These are phyloP conservation scores for Vultur gryphus DNA, from an alignment of 2,797 vertebrate species.

Conservation along the genomic window DNA sequence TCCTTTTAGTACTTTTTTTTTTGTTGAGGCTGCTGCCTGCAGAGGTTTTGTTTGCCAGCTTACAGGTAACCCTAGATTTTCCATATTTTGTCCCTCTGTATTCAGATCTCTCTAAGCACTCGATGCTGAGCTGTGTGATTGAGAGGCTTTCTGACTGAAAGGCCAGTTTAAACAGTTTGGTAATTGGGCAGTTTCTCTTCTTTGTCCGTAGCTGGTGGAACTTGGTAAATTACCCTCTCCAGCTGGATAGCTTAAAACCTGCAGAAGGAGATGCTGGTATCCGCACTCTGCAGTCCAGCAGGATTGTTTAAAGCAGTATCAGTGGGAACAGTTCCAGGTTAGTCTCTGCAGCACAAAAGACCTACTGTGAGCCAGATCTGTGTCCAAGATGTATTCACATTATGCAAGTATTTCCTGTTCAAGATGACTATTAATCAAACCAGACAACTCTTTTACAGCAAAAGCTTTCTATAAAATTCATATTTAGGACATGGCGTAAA, in stretches of 20 bases:
- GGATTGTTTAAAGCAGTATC: background rate
- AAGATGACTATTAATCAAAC: slow-evolving; percentile 29
- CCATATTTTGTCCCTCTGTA: background rate
- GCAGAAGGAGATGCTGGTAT: background rate
- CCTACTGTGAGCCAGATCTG: slow-evolving; percentile 33
- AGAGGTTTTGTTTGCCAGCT: background rate
- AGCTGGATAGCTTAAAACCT: background rate
- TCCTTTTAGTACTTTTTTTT: background rate
- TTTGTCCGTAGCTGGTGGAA: background rate
- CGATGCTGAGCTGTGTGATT: accelerated
- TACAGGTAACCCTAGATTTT: background rate
- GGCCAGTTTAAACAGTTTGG: background rate
- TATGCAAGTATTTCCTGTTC: slow-evolving; percentile 46
- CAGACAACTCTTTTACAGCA: slow-evolving; percentile 12
- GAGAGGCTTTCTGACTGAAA: background rate
- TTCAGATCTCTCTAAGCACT: background rate
- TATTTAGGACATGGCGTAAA: slow-evolving; percentile 29
- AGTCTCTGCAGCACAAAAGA: slow-evolving; percentile 12
- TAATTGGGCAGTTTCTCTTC: accelerated
- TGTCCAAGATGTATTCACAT: slow-evolving; percentile 25
- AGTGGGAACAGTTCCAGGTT: background rate
- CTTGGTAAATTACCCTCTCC: background rate
- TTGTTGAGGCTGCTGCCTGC: background rate
- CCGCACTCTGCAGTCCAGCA: background rate
- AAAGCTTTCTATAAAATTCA: slow-evolving; percentile 38